Evolutionary conservation across 1,140 invertebrate genomes (phyloP), one percentile per base, ranked within the genome.

Genomic region (Psix sp.): DNA sequence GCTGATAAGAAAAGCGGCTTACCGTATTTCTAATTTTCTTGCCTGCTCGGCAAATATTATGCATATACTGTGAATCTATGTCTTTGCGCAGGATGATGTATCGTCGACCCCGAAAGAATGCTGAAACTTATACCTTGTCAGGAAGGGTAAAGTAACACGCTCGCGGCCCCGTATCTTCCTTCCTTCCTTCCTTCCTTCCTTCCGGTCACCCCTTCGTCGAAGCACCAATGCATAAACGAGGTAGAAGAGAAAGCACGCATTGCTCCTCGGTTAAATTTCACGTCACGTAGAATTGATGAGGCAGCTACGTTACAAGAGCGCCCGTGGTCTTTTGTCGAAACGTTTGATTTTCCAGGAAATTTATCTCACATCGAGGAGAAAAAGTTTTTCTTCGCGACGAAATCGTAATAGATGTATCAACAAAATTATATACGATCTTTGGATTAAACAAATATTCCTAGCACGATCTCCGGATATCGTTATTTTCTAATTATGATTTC

Each of bases 1-100:
- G 65, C 77, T 83, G 81, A 83, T 83, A 83, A 83, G 81, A 82
- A 82, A 82, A 82, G 80, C 81, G 79, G 82, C 82, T 83, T 83
- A 83, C 76, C 77, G 79, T 77, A 83, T 81, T 83, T 83, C 79
- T 82, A 83, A 83, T 82, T 83, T 83, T 83, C 82, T 78, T 80
- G 80, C 81, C 81, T 63, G 80, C 79, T 82, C 79, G 81, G 79
- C 82, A 83, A 82, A 82, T 83, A 82, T 82, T 83, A 82, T 82
- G 81, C 82, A 82, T 82, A 82, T 79, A 82, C 80, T 79, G 82
- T 83, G 80, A 83, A 83, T 83, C 80, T 81, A 82, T 81, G 81
- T 83, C 82, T 80, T 71, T 75, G 56, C 76, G 63, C 60, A 72
- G 63, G 80, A 78, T 83, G 81, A 82, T 82, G 79, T 82, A 82